Percentiles rank a stretch among this genome's conserved stretches.
These are phyloP conservation scores for Bombylius major DNA, from an alignment of 2,888 invertebrate genomes.

Conservation along the genomic window DNA sequence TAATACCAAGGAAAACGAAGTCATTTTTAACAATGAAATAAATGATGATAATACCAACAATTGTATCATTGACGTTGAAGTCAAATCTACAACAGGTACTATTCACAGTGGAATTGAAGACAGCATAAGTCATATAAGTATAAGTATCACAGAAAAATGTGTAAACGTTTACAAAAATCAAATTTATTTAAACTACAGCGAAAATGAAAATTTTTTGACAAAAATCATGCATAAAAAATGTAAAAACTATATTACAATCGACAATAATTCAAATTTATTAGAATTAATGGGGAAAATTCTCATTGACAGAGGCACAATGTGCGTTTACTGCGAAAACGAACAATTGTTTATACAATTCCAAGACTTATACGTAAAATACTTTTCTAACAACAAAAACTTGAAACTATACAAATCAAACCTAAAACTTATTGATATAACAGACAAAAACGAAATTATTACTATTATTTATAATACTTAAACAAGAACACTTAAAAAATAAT, in stretches of 20 bases:
- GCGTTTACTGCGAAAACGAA: not conserved
- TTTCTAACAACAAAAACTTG: too few relatives aligned
- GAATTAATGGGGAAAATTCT: not conserved
- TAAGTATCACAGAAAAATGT: constrained; percentile 11
- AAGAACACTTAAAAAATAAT: too few relatives aligned
- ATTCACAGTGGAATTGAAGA: constrained; percentile 3
- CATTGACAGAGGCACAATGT: not conserved
- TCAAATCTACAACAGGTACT: not conserved
- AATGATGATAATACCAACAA: not conserved
- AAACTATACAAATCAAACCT: too few relatives aligned
- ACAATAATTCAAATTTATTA: not conserved
- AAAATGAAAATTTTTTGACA: not conserved
- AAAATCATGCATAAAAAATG: not conserved
- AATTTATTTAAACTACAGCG: constrained; percentile 1
- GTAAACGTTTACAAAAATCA: constrained; percentile 6
- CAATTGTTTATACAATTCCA: too few relatives aligned
- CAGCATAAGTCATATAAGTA: not conserved
- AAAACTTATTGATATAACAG: too few relatives aligned
- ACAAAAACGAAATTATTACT: too few relatives aligned
- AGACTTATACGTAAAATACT: too few relatives aligned
- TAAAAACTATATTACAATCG: not conserved
- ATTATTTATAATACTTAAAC: too few relatives aligned
- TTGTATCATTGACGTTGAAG: not conserved
- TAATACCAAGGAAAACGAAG: not conserved
- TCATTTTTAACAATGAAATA: constrained; percentile 5